Percentiles rank a stretch among this genome's conserved stretches.
Conservation (phyloP, 2,797 vertebrate genomes). For the Natrix natrix region DNA sequence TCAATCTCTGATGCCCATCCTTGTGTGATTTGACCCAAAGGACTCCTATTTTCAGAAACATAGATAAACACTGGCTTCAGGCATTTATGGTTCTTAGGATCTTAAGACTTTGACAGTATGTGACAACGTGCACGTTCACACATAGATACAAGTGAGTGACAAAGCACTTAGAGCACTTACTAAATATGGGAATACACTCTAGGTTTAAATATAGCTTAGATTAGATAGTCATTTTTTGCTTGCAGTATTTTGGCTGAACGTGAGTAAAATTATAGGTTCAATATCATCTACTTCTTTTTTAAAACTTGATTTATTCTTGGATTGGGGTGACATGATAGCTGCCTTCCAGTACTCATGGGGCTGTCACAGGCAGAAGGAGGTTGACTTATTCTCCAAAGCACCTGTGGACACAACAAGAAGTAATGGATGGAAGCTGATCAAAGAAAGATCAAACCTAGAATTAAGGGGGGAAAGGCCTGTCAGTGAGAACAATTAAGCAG, state of each 20-base stretch:
- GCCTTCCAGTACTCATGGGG: neutral
- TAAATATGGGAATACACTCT: neutral
- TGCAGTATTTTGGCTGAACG: neutral
- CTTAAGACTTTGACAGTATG: neutral
- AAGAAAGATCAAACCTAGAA: neutral
- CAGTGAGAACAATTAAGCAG: neutral
- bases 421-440: neutral
- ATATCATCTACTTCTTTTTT: neutral
- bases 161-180: slow-evolving; percentile 1
- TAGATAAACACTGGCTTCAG: neutral
- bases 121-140: neutral
- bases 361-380: neutral
- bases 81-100: neutral
- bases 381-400: neutral
- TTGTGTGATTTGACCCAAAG: neutral
- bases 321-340: neutral
- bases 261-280: neutral
- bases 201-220: slow-evolving; percentile 12
- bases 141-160: slow-evolving; percentile 6
- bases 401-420: neutral
- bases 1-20: neutral
- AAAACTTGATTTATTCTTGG: neutral
- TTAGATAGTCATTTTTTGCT: neutral
- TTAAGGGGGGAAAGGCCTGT: neutral
- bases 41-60: neutral